phyloP scores from a whole-genome alignment of 2,888 invertebrate species.

The Plutella xylostella region DNA sequence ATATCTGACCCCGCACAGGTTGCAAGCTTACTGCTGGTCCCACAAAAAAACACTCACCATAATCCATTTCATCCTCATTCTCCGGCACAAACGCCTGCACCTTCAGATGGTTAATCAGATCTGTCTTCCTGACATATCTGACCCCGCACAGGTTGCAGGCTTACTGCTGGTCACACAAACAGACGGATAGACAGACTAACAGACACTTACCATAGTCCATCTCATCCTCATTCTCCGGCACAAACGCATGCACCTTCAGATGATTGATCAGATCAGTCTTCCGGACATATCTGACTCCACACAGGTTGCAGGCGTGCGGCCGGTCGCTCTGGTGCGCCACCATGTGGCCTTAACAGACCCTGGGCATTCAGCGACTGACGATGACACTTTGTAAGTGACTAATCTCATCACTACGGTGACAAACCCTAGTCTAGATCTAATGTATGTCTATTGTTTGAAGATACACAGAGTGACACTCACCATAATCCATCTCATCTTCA shows the following conservation, averaged over 20 bases:
- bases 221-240: conserved; percentile 74
- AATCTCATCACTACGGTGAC: too few relatives aligned
- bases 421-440: too few relatives aligned
- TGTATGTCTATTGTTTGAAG: too few relatives aligned
- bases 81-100: conserved; percentile 83
- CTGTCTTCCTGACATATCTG: conserved; percentile 81
- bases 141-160: conserved; percentile 86
- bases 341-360: too few relatives aligned
- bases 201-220: conserved; percentile 57
- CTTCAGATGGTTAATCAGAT: conserved; percentile 86
- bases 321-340: conserved; percentile 87
- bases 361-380: too few relatives aligned
- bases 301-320: conserved; percentile 85
- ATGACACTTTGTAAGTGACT: too few relatives aligned
- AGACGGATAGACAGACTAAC: too few relatives aligned
- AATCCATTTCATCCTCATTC: conserved; percentile 69
- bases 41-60: conserved; percentile 50
- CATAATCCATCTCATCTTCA: conserved; percentile 67
- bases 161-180: conserved; percentile 86
- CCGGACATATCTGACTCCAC: conserved; percentile 82
- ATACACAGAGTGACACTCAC: too few relatives aligned
- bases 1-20: conserved; percentile 84
- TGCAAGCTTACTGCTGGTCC: conserved; percentile 85
- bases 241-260: conserved; percentile 83
- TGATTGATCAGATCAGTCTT: conserved; percentile 87